Evolutionary conservation across 2,888 invertebrate species (phyloP).

Genomic region (Lasioglossum marginatum): DNA sequence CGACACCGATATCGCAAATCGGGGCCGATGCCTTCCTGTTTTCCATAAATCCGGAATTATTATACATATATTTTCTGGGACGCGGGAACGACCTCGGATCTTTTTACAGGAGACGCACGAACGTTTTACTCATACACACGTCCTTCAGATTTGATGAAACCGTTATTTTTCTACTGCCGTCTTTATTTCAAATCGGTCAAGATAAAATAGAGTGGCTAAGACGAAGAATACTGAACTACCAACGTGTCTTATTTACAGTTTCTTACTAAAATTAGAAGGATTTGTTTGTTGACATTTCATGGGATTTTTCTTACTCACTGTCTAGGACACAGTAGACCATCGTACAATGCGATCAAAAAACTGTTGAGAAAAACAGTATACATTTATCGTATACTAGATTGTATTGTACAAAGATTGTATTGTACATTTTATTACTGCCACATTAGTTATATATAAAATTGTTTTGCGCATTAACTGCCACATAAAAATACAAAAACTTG

Average conservation of each 20-base stretch:
- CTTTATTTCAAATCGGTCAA: not conserved
- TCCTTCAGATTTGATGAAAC: not conserved
- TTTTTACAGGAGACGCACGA: not conserved
- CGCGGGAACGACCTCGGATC: not conserved
- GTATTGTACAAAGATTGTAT: not conserved
- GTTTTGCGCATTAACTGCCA: not conserved
- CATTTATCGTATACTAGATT: too few relatives aligned
- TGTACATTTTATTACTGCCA: not conserved
- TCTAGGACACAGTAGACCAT: too few relatives aligned
- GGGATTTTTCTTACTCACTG: too few relatives aligned
- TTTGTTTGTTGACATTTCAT: not conserved
- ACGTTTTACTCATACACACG: not conserved
- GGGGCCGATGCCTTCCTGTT: not conserved
- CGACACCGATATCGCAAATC: constrained; percentile 19
- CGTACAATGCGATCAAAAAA: too few relatives aligned
- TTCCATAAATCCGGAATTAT: not conserved
- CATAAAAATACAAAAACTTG: not conserved
- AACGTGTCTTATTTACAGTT: not conserved
- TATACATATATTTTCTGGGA: not conserved
- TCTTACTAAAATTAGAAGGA: not conserved
- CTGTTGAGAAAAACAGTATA: too few relatives aligned
- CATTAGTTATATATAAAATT: not conserved
- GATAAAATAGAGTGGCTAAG: not conserved
- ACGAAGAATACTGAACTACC: not conserved
- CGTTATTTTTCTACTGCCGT: too few relatives aligned